Conservation (phyloP, 2,113 vertebrate genomes). For the Caranx melampygus region DNA sequence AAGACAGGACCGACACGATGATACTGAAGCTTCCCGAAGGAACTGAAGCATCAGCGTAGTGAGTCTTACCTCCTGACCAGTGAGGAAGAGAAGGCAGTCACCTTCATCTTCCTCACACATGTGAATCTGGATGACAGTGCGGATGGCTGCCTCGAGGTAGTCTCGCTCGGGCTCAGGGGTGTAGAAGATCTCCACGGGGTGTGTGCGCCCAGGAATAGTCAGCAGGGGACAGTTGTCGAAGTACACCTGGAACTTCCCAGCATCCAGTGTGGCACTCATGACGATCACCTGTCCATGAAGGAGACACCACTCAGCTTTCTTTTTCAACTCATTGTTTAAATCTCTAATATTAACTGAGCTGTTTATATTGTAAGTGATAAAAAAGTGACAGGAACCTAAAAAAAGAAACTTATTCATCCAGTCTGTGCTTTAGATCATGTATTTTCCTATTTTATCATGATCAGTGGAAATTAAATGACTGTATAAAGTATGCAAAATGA, state of each 20-base stretch:
- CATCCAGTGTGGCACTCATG: conserved; percentile 98
- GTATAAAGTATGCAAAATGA: too few species aligned
- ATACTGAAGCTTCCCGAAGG: neutral
- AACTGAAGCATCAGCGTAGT: neutral
- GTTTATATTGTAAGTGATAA: too few species aligned
- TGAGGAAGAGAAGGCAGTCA: conserved; percentile 96
- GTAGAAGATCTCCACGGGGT: conserved; percentile 99
- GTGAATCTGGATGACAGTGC: conserved; percentile 98
- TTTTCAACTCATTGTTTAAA: neutral
- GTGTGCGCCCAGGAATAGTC: conserved; percentile 97
- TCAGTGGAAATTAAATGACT: neutral
- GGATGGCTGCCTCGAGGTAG: conserved; percentile 98
- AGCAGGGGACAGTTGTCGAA: conserved; percentile 98
- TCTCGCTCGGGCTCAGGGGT: conserved; percentile 98
- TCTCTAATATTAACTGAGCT: too few species aligned
- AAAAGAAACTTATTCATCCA: too few species aligned
- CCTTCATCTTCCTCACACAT: conserved; percentile 99
- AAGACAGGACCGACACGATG: neutral
- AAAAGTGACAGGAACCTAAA: too few species aligned
- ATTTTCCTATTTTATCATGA: neutral
- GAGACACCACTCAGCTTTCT: neutral
- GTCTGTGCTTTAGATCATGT: neutral
- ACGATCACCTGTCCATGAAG: conserved; percentile 84
- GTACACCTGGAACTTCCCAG: conserved; percentile 98
- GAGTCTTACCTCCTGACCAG: conserved; percentile 94